Evolutionary conservation across 2,888 invertebrate species (phyloP).

Genomic region (Germaria angustata): DNA sequence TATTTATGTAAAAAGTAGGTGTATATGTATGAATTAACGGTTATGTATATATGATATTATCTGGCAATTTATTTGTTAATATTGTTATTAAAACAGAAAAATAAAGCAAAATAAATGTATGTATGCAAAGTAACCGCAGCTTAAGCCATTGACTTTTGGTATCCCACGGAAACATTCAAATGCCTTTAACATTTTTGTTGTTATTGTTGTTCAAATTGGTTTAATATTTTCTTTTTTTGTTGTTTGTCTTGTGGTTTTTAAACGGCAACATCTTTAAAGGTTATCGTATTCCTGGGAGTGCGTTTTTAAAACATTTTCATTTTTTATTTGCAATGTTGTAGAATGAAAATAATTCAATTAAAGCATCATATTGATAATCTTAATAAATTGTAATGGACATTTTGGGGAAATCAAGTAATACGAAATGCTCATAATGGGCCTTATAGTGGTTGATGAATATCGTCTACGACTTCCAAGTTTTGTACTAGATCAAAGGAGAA

Average conservation of each 20-base stretch:
- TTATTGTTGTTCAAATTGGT: slow-evolving; percentile 24
- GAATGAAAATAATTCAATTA: background rate
- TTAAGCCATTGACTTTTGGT: slow-evolving; percentile 60
- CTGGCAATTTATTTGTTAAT: slow-evolving; percentile 47
- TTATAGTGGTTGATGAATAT: too few species aligned
- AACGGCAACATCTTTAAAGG: slow-evolving; percentile 36
- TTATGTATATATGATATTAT: slow-evolving; percentile 9
- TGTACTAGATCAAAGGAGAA: too few species aligned
- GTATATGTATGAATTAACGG: background rate
- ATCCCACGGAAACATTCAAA: slow-evolving; percentile 60
- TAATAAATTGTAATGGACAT: too few species aligned
- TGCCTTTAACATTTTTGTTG: slow-evolving; percentile 29
- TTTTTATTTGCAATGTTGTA: background rate
- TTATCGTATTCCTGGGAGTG: slow-evolving; percentile 44
- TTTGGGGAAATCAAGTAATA: too few species aligned
- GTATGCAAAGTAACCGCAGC: slow-evolving; percentile 59
- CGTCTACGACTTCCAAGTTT: too few species aligned
- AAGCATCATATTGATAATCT: too few species aligned
- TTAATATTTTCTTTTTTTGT: slow-evolving; percentile 32
- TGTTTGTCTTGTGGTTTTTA: background rate
- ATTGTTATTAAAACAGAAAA: slow-evolving; percentile 17
- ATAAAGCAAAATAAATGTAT: background rate
- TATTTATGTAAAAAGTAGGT: background rate
- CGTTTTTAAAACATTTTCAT: background rate
- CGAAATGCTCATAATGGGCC: too few species aligned